Conservation (phyloP, 1,140 invertebrate species). For the Ditylenchus dipsaci region DNA sequence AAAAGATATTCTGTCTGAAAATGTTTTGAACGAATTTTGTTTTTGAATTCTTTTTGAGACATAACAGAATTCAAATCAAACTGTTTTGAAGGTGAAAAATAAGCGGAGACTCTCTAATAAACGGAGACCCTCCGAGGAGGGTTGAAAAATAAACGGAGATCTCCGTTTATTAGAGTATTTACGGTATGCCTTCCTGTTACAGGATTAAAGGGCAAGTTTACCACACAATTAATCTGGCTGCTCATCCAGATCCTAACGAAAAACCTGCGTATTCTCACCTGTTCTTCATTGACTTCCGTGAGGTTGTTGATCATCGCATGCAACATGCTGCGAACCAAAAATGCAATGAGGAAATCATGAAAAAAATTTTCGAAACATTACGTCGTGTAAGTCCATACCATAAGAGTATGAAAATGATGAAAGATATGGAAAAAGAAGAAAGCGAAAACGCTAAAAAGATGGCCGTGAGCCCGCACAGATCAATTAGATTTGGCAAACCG, state of each 20-base stretch:
- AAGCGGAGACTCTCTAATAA: too few species aligned
- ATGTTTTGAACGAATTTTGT: too few species aligned
- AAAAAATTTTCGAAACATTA: conserved; percentile 4
- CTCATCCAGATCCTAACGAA: conserved; percentile 24
- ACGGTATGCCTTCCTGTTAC: conserved; percentile 23
- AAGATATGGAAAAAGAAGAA: conserved; percentile 16
- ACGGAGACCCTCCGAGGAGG: too few species aligned
- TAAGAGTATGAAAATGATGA: conserved; percentile 8
- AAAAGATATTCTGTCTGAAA: too few species aligned
- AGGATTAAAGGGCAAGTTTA: conserved; percentile 34
- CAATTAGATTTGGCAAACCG: conserved; percentile 58
- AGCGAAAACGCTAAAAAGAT: not conserved
- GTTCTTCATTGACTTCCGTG: conserved; percentile 7
- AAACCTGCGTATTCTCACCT: conserved; percentile 9
- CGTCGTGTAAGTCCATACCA: conserved; percentile 6
- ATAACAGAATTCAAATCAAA: too few species aligned
- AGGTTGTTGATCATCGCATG: conserved; percentile 6
- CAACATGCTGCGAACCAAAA: not conserved
- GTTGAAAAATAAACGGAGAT: too few species aligned
- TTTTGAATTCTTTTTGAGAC: too few species aligned
- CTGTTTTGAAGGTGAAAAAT: too few species aligned
- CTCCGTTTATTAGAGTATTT: too few species aligned
- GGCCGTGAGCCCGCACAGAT: not conserved
- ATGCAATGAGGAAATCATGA: not conserved
- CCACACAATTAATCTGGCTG: conserved; percentile 24